Base-by-base conservation (phyloP, 23 tunicate genomes). In the Ascidia mentula region DNA sequence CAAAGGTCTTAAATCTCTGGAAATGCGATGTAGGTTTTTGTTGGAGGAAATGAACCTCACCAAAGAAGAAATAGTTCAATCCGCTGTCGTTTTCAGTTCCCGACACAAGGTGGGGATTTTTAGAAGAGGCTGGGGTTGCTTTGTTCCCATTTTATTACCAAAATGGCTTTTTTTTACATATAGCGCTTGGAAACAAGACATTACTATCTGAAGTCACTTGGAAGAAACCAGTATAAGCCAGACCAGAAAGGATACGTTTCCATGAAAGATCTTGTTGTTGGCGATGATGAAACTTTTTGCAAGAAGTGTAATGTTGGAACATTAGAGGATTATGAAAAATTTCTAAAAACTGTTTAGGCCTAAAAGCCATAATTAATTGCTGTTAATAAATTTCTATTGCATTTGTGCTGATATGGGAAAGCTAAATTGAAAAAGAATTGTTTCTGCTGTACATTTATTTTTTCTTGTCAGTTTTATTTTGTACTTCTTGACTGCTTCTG, bases 191-290 rank as follows among this genome's bases (percentile, higher is more conserved):
- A 32, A 53, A 59, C 79, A 37, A 75, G 96, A 8, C 96, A 90
- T 45, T 37, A 45, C 18, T 90, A 59, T 65, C 69, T 90, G 80
- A 85, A 90, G 45, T 35, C 69, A 15, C 73, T 82, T 61, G 79
- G 80, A 35, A 81, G 77, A 71, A 75, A 89, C 60, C 59, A 46
- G 20, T 91, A 91, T 69, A 37, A 77, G 1, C 80, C 80, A 75
- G 75, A 85, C 38, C 42, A 82, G 40, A 82, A 90, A 74, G 90
- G 97, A 17, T 91, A 91, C 69, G 32, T 86, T 7, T 78, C 97
- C 6, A 42, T 86, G 46, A 20, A 60, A 18, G 81, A 86, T 70
- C 30, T 91, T 6, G 61, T 80, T 20, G 31, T 53, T 36, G 42
- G 76, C 1, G 70, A 87, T 15, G 77, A 91, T 59, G 77, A 86